Conservation (phyloP, 2,797 vertebrate genomes). For the Sternotherus odoratus region DNA sequence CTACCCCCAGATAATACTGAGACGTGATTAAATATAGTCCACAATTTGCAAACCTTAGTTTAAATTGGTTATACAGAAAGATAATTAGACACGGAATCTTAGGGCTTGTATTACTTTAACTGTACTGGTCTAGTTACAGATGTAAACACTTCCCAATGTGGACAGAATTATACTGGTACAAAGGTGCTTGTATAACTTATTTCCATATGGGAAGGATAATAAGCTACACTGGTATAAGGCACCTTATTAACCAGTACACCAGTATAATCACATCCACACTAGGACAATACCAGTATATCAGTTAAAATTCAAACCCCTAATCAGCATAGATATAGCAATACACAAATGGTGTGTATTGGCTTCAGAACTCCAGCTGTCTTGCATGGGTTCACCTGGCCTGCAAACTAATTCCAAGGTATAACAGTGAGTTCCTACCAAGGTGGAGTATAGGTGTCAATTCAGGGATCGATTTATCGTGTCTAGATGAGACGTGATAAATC, state of each 20-base stretch:
- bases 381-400: not conserved
- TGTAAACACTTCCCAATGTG: not conserved
- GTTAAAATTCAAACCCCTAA: not conserved
- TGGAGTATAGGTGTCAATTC: too few species aligned
- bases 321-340: not conserved
- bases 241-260: not conserved
- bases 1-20: not conserved
- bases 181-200: not conserved
- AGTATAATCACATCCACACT: not conserved
- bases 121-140: accelerated
- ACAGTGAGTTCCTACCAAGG: not conserved
- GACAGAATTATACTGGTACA: not conserved
- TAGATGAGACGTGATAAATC: too few species aligned
- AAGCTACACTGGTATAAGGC: not conserved
- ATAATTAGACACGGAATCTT: not conserved
- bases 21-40: not conserved
- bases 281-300: not conserved
- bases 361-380: not conserved
- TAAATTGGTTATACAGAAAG: not conserved
- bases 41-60: not conserved
- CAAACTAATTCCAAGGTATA: not conserved
- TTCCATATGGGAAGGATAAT: not conserved
- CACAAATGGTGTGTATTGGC: not conserved
- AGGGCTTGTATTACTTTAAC: not conserved
- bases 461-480: too few species aligned